Base-by-base conservation (phyloP, 1,140 invertebrate genomes). In the Bombus superbus region DNA sequence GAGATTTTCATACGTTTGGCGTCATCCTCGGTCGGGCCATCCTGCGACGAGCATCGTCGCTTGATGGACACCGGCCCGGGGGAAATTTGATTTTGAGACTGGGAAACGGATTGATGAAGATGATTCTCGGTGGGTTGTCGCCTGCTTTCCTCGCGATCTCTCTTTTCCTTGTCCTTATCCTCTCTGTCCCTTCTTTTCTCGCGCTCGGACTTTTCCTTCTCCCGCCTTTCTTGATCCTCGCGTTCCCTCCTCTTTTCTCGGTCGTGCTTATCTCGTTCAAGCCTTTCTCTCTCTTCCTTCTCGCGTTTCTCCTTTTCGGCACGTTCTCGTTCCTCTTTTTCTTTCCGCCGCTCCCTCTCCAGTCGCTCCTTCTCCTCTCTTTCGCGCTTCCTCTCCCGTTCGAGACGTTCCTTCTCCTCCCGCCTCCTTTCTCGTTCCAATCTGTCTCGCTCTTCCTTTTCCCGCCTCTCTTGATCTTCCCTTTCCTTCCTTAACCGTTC, bases 31-130 rank as follows among this genome's bases (percentile, higher is more conserved):
- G 95, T 82, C 62, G 95, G 96, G 69, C 97, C 96, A 62, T 98
- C 98, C 91, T 98, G 97, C 3, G 97, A 97, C 73, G 97, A 98
- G 83, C 97, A 96, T 76, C 97, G 96, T 68, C 98, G 95, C 93
- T 98, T 98, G 53, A 96, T 95, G 1, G 96, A 96, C 57, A 96
- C 95, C 64, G 96, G 96, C 3, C 96, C 96, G 0, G 97, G 97
- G 71, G 97, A 95, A 13, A 89, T 71, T 68, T 94, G 93, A 35
- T 80, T 83, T 38, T 92, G 92, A 64, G 83, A 88, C 47, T 93
- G 93, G 1, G 87, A 77, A 25, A 86, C 64, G 0, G 91, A 82
- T 1, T 92, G 91, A 73, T 94, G 94, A 68, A 92, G 22, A 86
- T 95, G 93, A 88, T 95, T 95, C 64, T 95, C 94, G 0, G 80